Evolutionary conservation across 2,113 vertebrate species (phyloP).

Genomic region (Ceyx melanurus): DNA sequence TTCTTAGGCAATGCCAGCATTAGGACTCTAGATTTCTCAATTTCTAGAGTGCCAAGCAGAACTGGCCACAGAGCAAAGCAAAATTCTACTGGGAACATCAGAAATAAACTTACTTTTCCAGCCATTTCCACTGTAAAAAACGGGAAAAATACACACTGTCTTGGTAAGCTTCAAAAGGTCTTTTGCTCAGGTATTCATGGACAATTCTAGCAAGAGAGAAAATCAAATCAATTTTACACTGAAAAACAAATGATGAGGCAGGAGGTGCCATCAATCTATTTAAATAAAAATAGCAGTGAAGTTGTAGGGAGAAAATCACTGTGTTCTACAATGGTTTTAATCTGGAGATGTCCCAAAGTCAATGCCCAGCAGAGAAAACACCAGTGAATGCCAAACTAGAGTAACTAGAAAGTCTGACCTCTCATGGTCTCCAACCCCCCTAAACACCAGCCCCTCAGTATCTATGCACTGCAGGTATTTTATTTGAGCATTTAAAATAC

Average conservation of each 20-base stretch:
- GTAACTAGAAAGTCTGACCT: background rate
- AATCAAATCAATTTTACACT: background rate
- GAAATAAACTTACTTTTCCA: constrained; percentile 85
- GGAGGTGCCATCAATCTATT: background rate
- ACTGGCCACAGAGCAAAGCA: background rate
- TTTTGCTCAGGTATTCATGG: constrained; percentile 86
- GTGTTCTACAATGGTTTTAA: background rate
- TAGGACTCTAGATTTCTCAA: background rate
- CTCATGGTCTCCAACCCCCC: background rate
- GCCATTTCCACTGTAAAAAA: constrained; percentile 95
- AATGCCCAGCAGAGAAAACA: background rate
- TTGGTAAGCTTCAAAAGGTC: constrained; percentile 88
- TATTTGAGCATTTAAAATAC: background rate
- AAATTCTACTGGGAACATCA: background rate
- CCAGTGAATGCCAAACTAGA: background rate
- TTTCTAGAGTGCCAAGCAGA: background rate
- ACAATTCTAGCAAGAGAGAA: constrained; percentile 79
- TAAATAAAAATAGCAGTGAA: background rate
- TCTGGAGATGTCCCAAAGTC: background rate
- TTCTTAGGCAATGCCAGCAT: background rate
- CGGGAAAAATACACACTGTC: constrained; percentile 89
- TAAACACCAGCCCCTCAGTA: background rate
- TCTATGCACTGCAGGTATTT: background rate
- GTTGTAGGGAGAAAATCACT: background rate
- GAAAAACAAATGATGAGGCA: background rate